Evolutionary conservation across 1,140 invertebrate species (phyloP).

Genomic region (Antheraea pernyi): DNA sequence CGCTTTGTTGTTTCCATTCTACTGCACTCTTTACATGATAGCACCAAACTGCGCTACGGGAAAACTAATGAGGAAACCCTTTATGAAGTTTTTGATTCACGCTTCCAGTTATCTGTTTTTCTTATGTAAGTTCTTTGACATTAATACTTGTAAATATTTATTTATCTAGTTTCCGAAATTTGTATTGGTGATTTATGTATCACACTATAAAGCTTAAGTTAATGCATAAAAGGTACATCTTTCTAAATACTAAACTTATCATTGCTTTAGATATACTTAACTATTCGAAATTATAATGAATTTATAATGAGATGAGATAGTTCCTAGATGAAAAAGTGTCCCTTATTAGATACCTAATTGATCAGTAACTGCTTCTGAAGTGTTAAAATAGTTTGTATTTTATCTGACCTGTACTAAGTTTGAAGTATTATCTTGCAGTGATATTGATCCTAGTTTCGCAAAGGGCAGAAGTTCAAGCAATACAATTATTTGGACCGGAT

Average conservation of each 20-base stretch:
- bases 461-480: slow-evolving; percentile 87
- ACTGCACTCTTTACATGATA: slow-evolving; percentile 90
- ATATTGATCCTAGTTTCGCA: slow-evolving; percentile 93
- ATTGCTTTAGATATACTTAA: too few relatives aligned
- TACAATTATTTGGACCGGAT: slow-evolving; percentile 86
- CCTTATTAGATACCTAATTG: too few relatives aligned
- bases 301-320: too few relatives aligned
- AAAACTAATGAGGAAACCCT: slow-evolving; percentile 91
- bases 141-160: not conserved
- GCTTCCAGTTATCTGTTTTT: slow-evolving; percentile 96
- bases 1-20: slow-evolving; percentile 91
- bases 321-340: too few relatives aligned
- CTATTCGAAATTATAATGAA: too few relatives aligned
- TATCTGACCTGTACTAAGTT: not conserved
- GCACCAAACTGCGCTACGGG: slow-evolving; percentile 88
- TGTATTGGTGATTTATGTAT: too few relatives aligned
- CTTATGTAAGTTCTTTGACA: slow-evolving; percentile 83
- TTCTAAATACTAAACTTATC: too few relatives aligned
- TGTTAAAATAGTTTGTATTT: not conserved
- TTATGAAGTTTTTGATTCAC: slow-evolving; percentile 97
- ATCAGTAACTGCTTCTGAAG: not conserved
- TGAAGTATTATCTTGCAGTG: slow-evolving; percentile 77
- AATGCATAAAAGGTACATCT: too few relatives aligned
- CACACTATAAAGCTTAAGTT: too few relatives aligned
- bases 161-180: too few relatives aligned